Evolutionary conservation across 2,888 invertebrate genomes (phyloP).

Genomic region (Elysia crispata): DNA sequence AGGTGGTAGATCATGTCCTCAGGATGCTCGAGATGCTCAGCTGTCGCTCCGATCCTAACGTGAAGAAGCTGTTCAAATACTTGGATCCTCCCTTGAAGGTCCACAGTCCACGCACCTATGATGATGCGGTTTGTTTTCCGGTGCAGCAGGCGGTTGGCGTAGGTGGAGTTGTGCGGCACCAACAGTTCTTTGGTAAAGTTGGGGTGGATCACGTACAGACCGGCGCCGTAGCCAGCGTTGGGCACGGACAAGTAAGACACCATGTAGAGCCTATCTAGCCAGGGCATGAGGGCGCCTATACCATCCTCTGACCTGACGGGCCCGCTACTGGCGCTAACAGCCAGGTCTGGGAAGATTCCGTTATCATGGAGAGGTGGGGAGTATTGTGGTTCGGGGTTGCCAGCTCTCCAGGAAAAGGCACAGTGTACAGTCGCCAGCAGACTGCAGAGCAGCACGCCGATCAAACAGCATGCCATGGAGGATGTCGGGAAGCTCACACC

Average conservation of each 20-base stretch:
- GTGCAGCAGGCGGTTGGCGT: slow-evolving; percentile 54
- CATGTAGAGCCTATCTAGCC: slow-evolving; percentile 55
- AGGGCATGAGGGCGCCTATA: slow-evolving; percentile 56
- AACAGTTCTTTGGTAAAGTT: slow-evolving; percentile 46
- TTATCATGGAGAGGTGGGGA: too few species aligned
- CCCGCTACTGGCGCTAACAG: slow-evolving; percentile 52
- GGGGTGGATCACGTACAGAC: slow-evolving; percentile 52
- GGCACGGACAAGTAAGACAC: slow-evolving; percentile 53
- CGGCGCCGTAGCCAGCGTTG: slow-evolving; percentile 52
- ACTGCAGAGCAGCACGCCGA: too few species aligned
- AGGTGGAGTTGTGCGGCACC: slow-evolving; percentile 56
- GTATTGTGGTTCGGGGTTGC: too few species aligned
- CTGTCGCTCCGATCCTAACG: slow-evolving; percentile 52
- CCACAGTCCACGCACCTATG: slow-evolving; percentile 55
- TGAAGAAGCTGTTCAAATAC: slow-evolving; percentile 50
- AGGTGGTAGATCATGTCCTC: slow-evolving; percentile 53
- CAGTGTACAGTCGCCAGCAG: too few species aligned
- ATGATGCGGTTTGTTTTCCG: slow-evolving; percentile 53
- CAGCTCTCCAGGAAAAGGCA: too few species aligned
- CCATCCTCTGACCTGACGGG: slow-evolving; percentile 53
- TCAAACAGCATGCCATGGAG: too few species aligned
- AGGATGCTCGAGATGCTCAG: slow-evolving; percentile 54
- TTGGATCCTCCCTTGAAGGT: slow-evolving; percentile 44
- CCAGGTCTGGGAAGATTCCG: slow-evolving; percentile 48
- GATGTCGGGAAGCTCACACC: too few species aligned